Percentiles rank a stretch among this genome's conserved stretches.
phyloP scores from a whole-genome alignment of 2,113 vertebrate genomes.

The Reinhardtius hippoglossoides region DNA sequence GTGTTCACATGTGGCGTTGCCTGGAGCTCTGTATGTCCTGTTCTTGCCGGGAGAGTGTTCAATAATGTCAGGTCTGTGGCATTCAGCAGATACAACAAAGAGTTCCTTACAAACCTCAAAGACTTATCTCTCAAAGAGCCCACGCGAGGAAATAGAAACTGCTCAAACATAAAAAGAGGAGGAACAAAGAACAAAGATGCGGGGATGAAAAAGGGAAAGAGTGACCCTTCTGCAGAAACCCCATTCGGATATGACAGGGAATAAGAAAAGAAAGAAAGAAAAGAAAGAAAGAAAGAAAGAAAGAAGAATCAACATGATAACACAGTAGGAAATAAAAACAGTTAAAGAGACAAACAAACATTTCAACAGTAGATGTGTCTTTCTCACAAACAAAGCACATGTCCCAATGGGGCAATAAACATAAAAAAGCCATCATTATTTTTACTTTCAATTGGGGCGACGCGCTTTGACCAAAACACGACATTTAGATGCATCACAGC shows the following conservation, averaged over 20 bases:
- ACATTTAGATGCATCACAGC: slow-evolving; percentile 10
- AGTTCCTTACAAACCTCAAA: slow-evolving; percentile 43
- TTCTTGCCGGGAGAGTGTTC: slow-evolving; percentile 42
- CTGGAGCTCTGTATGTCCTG: slow-evolving; percentile 55
- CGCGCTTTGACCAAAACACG: not conserved
- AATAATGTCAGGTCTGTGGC: slow-evolving; percentile 49
- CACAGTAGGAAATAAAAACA: slow-evolving; percentile 1
- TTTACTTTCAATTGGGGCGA: not conserved
- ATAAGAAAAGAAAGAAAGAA: slow-evolving; percentile 3
- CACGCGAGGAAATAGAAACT: slow-evolving; percentile 25
- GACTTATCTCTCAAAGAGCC: slow-evolving; percentile 27
- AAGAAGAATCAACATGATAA: slow-evolving; percentile 14
- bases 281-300: not conserved
- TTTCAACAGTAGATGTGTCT: slow-evolving; percentile 7
- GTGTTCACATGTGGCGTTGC: slow-evolving; percentile 46
- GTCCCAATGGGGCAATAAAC: slow-evolving; percentile 24
- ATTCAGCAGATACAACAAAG: slow-evolving; percentile 63
- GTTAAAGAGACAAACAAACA: slow-evolving; percentile 19
- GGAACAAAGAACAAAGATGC: slow-evolving; percentile 28
- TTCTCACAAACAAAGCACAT: slow-evolving; percentile 15
- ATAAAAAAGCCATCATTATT: slow-evolving; percentile 17
- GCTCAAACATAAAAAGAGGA: slow-evolving; percentile 30
- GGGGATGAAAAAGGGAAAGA: slow-evolving; percentile 4
- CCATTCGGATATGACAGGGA: slow-evolving; percentile 31
- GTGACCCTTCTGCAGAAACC: slow-evolving; percentile 39